Base-by-base conservation (phyloP, 2,797 vertebrate genomes). In the Tapirus indicus region DNA sequence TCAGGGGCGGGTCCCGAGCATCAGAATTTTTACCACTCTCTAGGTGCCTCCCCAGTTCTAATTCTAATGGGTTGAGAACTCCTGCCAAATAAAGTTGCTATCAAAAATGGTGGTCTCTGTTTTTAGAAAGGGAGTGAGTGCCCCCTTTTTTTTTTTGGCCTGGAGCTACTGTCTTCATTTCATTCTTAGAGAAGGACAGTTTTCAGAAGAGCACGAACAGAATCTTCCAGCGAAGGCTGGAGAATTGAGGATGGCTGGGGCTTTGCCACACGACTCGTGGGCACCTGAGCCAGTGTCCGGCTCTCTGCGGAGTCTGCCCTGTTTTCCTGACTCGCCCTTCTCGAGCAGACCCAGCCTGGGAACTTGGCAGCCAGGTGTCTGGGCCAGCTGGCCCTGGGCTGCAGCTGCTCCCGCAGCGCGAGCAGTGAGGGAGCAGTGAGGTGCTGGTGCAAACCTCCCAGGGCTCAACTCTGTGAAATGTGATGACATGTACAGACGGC, bases 401-500 rank as follows among this genome's bases (percentile, higher is more conserved):
- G 44, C 25, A 23, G 35, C 62, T 44, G 78, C 25, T n/a, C 38
- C n/a, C 11, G 49, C 35, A 47, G 88, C 23, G 14, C 66, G 74
- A 49, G 16, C 41, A 0, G 52, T 2, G 80, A 68, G 54, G 47
- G 38, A 38, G 38, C 38, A 38, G 49, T 0, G 49, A 13, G 49
- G 49, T 52, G 49, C 47, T 47, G 9, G 9, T 47, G 47, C 47
- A 47, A 47, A 13, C 27, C 9, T 58, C 2, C 1, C 4, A 17
- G 56, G 95, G 88, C 79, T 44, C 74, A 21, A 56, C 88, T 68
- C 72, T 93, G 66, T 58, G 86, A 82, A 87, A 72, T 44, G 41
- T 17, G 92, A 18, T 79, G 96, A 88, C 98, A 41, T 87, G 97
- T 95, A 84, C 11, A 35, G 88, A 62, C 92, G 74, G 89, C 96